A percentile compares a stretch with the other conserved stretches of the same genome.
Conservation (phyloP, 2,888 invertebrate species). For the Cerastis leucographa region DNA sequence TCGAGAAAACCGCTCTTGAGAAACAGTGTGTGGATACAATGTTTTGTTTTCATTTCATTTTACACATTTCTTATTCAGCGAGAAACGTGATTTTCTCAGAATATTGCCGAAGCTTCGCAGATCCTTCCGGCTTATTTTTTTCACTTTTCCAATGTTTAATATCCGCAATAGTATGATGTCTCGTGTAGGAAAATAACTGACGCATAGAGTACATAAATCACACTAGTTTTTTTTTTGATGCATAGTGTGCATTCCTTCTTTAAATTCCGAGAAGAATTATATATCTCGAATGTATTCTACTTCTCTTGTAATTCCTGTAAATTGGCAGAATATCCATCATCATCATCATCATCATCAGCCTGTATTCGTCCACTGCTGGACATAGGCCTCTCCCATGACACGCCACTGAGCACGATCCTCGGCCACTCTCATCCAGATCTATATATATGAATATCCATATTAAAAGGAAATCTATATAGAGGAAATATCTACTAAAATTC, state of each 20-base stretch:
- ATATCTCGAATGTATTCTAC: neutral
- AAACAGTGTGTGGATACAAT: neutral
- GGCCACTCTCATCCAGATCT: no score
- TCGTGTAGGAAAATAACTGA: neutral
- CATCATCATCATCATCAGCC: no score
- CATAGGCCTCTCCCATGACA: no score
- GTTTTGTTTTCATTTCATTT: conserved; percentile 52
- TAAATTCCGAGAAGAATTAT: neutral
- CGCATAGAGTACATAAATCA: no score
- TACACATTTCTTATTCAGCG: conserved; percentile 23
- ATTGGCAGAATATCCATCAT: neutral
- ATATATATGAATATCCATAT: neutral
- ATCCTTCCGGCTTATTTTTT: conserved; percentile 42
- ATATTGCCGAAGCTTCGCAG: conserved; percentile 17
- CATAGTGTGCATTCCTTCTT: no score
- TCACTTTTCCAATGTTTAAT: conserved; percentile 29
- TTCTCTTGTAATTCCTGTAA: neutral
- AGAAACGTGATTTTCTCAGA: conserved; percentile 23
- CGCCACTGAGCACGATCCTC: no score
- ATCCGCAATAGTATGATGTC: conserved; percentile 22
- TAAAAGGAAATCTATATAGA: neutral
- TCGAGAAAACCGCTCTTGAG: neutral
- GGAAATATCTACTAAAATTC: neutral
- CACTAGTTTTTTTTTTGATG: neutral
- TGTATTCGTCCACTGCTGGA: no score